phyloP scores from a whole-genome alignment of 2,888 invertebrate genomes.

The Frankliniella intonsa region DNA sequence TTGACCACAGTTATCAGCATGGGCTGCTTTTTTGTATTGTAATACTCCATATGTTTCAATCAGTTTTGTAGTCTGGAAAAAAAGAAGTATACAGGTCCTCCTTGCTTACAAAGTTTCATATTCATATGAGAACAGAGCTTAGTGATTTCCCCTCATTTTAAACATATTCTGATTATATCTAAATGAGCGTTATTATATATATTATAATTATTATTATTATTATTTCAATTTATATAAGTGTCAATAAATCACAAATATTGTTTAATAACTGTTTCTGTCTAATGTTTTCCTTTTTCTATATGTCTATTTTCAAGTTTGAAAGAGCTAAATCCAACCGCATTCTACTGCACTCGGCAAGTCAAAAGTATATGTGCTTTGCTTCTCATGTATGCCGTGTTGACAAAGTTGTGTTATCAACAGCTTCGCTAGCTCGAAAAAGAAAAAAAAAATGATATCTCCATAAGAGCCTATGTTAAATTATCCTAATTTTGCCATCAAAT shows the following conservation, averaged over 20 bases:
- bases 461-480: too few relatives aligned
- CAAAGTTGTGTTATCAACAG: too few relatives aligned
- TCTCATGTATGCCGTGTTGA: neutral
- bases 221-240: slow-evolving; percentile 25
- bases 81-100: neutral
- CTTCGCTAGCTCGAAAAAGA: too few relatives aligned
- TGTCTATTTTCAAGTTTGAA: neutral
- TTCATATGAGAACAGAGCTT: slow-evolving; percentile 2
- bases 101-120: slow-evolving; percentile 14
- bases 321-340: neutral
- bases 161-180: slow-evolving; percentile 23
- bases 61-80: neutral
- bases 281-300: neutral
- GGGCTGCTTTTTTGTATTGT: neutral
- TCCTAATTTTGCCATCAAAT: too few relatives aligned
- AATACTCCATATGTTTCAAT: neutral
- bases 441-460: too few relatives aligned
- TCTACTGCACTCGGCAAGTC: neutral
- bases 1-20: neutral
- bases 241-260: slow-evolving; percentile 27
- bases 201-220: slow-evolving; percentile 18
- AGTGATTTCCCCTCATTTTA: neutral
- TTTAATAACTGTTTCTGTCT: slow-evolving; percentile 6
- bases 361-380: neutral
- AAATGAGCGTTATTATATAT: slow-evolving; percentile 23